Base-by-base conservation (phyloP, 2,113 vertebrate species). In the Dolichotis patagonum region DNA sequence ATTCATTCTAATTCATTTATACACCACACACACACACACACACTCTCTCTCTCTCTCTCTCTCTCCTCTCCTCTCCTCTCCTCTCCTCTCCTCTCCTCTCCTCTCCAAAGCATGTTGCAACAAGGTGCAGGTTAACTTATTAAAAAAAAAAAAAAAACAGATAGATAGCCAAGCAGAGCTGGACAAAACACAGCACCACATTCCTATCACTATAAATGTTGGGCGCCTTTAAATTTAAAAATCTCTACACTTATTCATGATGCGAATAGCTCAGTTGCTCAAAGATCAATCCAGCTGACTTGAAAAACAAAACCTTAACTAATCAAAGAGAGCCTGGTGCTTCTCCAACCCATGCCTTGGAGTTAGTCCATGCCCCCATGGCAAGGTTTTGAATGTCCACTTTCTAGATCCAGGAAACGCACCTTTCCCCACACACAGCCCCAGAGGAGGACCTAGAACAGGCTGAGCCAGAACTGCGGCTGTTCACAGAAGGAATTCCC, bases 401-500 rank as follows among this genome's bases (percentile, higher is more conserved):
- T 78, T 85, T 54, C 91, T 88, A 4, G 35, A 85, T 88, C 71
- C 96, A n/a, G 97, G 90, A 98, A 98, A 94, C 46, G 56, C 88
- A 96, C 91, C 96, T 97, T 94, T 93, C 83, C 95, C 73, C 89
- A 87, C 78, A 88, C 82, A 54, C 94, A 88, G 97, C 88, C 96
- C 58, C 35, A 4, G 7, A 62, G 60, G 1, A 80, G 88, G 22
- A 89, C 94, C 95, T 20, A 60, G 87, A 19, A 35, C 71, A 35
- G 67, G 91, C 82, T 35, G 28, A 97, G 98, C 96, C 80, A 86
- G 96, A 97, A 97, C 54, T 96, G 96, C 96, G 11, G 87, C 97
- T 49, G 77, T 0, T 96, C 98, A 96, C 96, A 97, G 41, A 85
- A 98, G 98, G 98, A 98, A 98, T 98, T 96, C 97, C 97, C 88